Evolutionary conservation across 2,888 invertebrate genomes (phyloP).

Genomic region (Aquatica leii): DNA sequence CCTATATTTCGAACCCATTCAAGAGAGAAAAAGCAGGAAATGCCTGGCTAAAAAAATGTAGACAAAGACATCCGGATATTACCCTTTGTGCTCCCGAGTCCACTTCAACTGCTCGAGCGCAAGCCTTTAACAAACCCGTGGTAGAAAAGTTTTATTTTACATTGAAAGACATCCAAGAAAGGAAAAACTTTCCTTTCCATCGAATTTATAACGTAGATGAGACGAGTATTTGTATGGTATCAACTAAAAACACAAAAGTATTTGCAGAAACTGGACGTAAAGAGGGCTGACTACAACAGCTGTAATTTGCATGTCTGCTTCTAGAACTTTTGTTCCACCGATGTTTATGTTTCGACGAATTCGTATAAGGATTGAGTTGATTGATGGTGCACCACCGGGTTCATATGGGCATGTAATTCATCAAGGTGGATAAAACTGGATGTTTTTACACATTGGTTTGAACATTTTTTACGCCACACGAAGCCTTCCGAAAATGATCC

Average conservation of each 20-base stretch:
- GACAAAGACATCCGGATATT: slow-evolving; percentile 2
- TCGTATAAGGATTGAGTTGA: not conserved
- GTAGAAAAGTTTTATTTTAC: too few species aligned
- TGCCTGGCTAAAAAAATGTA: slow-evolving; percentile 2
- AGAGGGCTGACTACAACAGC: not conserved
- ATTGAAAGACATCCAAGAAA: too few species aligned
- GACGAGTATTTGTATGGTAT: too few species aligned
- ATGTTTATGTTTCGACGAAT: slow-evolving; percentile 6
- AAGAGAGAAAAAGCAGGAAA: slow-evolving; percentile 9
- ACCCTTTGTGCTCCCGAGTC: not conserved
- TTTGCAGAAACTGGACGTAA: not conserved
- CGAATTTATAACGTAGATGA: too few species aligned
- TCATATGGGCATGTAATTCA: not conserved
- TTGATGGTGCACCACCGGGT: not conserved
- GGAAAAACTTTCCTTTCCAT: too few species aligned
- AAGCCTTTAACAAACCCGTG: too few species aligned
- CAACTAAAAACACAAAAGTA: too few species aligned
- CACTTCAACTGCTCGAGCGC: too few species aligned
- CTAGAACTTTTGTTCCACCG: not conserved
- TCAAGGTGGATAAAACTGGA: too few species aligned
- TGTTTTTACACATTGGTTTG: too few species aligned
- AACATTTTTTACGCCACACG: too few species aligned
- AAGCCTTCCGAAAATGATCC: too few species aligned
- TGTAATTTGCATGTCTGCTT: not conserved
- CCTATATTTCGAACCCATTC: not conserved